Percentiles rank a stretch among this genome's conserved stretches.
phyloP scores from a whole-genome alignment of 2,113 vertebrate species.

The Cygnus buccinator region DNA sequence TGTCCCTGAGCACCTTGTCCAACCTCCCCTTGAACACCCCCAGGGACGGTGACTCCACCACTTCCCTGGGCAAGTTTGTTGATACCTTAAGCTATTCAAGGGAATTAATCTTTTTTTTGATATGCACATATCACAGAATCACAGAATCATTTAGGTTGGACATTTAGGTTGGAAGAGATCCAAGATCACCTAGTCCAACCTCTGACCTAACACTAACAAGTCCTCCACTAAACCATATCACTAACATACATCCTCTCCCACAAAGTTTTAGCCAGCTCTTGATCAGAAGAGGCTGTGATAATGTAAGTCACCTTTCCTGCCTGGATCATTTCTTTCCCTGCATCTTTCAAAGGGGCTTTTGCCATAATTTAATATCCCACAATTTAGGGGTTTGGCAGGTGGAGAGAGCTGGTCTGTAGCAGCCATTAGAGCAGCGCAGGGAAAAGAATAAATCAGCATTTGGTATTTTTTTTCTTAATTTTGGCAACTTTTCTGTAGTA shows the following conservation, averaged over 20 bases:
- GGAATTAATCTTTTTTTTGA: background rate
- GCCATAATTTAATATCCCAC: background rate
- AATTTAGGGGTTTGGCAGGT: background rate
- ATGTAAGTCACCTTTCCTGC: background rate
- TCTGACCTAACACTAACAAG: no score
- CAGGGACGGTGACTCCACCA: no score
- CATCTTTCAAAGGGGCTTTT: background rate
- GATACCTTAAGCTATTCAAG: background rate
- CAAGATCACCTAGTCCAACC: no score
- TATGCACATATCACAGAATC: rapidly evolving
- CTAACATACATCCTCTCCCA: background rate
- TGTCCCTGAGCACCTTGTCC: no score
- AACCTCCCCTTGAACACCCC: no score
- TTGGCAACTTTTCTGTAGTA: background rate
- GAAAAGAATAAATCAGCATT: background rate
- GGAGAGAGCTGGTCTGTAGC: background rate
- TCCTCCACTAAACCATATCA: no score
- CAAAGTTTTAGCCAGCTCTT: rapidly evolving
- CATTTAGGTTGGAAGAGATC: no score
- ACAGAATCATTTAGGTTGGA: no score
- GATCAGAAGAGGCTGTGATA: background rate
- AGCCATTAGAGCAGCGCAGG: background rate
- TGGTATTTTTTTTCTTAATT: background rate
- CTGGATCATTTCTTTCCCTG: background rate
- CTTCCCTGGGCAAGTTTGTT: no score